A percentile compares a stretch with the other conserved stretches of the same genome.
Evolutionary conservation across 1,140 invertebrate species (phyloP).

Genomic region (Pachypsylla venusta): DNA sequence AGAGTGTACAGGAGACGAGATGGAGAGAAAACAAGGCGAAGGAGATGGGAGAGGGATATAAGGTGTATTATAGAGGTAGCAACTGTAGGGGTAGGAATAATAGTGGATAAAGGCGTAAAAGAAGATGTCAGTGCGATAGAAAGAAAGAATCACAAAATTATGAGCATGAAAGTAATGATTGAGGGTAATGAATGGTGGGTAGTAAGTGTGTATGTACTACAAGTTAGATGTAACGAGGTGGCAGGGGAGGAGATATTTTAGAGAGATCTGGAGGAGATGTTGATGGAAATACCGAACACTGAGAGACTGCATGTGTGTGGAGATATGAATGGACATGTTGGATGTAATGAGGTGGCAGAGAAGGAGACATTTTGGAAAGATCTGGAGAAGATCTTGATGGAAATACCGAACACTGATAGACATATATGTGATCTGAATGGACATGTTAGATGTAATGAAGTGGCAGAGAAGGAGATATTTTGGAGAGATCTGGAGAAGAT

Average conservation of each 20-base stretch:
- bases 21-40: neutral
- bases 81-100: neutral
- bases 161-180: neutral
- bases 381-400: too few species aligned
- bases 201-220: neutral
- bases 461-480: too few species aligned
- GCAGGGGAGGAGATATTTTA: neutral
- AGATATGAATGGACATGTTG: neutral
- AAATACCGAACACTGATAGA: too few species aligned
- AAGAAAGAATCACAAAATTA: neutral
- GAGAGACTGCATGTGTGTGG: neutral
- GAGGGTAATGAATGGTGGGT: neutral
- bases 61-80: neutral
- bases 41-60: neutral
- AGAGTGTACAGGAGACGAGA: constrained; percentile 5
- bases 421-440: too few species aligned
- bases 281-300: neutral
- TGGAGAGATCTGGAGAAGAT: too few species aligned
- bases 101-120: neutral
- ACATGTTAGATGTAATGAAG: too few species aligned
- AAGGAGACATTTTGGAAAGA: too few species aligned
- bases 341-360: too few species aligned
- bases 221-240: neutral
- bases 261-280: neutral
- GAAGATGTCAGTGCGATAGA: neutral